Conservation (phyloP, 2,797 vertebrate species). For the Sebastes iracundus region DNA sequence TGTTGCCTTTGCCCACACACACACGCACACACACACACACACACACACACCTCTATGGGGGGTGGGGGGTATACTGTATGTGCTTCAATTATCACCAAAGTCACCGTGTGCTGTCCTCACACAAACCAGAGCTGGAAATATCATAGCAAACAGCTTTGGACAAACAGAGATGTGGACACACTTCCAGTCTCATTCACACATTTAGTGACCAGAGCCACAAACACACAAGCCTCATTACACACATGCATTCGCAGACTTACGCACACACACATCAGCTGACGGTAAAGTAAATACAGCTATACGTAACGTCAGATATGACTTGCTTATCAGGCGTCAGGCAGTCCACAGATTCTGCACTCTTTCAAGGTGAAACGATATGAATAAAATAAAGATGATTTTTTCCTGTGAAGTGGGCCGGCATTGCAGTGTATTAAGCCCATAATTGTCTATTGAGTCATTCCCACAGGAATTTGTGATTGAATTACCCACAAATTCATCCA, state of each 20-base stretch:
- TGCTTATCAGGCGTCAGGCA: slow-evolving; percentile 41
- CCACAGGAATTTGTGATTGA: not conserved
- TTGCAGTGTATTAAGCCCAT: not conserved
- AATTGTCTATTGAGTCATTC: not conserved
- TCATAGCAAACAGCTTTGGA: slow-evolving; percentile 53
- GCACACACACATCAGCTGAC: not conserved
- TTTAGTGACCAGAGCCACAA: slow-evolving; percentile 28
- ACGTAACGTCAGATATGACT: slow-evolving; percentile 25
- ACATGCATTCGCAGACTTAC: not conserved
- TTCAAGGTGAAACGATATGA: slow-evolving; percentile 23
- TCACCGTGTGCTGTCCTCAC: slow-evolving; percentile 35
- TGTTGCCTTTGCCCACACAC: not conserved
- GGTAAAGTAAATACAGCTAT: slow-evolving; percentile 26
- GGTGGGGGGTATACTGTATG: not conserved
- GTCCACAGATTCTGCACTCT: not conserved
- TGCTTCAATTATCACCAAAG: slow-evolving; percentile 48
- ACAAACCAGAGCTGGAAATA: slow-evolving; percentile 55
- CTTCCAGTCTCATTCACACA: slow-evolving; percentile 46
- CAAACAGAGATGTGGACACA: slow-evolving; percentile 51
- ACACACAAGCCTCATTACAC: slow-evolving; percentile 27
- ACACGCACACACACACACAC: not conserved
- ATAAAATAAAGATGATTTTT: not conserved
- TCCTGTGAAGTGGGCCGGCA: not conserved
- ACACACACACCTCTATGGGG: not conserved
- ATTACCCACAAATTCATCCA: not conserved